Evolutionary conservation across 2,888 invertebrate genomes (phyloP), one percentile per base, ranked within the genome.

Genomic region (Pecten maximus): DNA sequence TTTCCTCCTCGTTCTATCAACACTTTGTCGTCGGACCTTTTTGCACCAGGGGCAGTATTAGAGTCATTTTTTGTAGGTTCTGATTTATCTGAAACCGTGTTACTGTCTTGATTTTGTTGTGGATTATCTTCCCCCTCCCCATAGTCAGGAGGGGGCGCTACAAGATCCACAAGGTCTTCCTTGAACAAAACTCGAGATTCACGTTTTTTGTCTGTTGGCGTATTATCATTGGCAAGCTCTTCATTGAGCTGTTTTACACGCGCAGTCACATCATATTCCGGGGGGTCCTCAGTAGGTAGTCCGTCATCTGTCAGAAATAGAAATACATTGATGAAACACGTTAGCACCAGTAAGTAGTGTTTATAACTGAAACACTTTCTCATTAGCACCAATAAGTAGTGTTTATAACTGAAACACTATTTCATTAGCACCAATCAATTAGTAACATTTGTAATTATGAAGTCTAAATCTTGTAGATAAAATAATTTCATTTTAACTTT

Each of bases 241-340:
- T 95, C 95, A 92, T 96, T 96, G 40, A 96, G 93, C 88, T 94
- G 94, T 90, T 95, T 94, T n/a, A 96, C 92, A 54, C 96, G 91
- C 60, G 95, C 96, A 86, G 95, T 95, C 8, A 96, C 96, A 92
- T 96, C 95, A 92, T 96, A 96, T 89, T 96, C 96, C 48, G 96
- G 96, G 0, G 96, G 96, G 40, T 95, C 95, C 54, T 95, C 95
- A 90, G 94, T 74, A 0, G 74, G 74, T 28, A 74, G 74, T 10
- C 74, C 74, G 35, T 74, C 74, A 35, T 74, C 74, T 74, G 74
- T 74, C 10, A 8, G 15, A 74, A 23, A 74, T 74, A 28, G 3
- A 44, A 54, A 54, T n/a, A 54, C 54, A 54, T 2, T 35, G 10
- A 74, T 74, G 74, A 74, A 28, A 35, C 12, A 74, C 74, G 6